Conservation (phyloP, 2,888 invertebrate genomes). For the Lithodes maja region DNA sequence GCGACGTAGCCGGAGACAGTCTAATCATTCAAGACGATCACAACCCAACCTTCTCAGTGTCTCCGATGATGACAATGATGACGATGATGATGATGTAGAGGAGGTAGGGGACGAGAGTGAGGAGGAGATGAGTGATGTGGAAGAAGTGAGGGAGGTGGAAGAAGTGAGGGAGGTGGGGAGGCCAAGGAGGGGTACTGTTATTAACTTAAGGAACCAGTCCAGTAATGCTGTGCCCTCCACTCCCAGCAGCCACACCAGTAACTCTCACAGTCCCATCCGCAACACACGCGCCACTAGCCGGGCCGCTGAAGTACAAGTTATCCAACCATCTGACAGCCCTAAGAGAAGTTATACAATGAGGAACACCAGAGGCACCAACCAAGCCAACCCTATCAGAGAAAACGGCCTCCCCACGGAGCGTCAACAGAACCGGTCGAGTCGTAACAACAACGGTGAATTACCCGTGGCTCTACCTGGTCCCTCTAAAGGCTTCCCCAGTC, state of each 20-base stretch:
- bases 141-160: not conserved
- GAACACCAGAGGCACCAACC: not conserved
- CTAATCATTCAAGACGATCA: not conserved
- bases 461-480: constrained; percentile 15
- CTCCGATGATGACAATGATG: not conserved
- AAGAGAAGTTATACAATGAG: not conserved
- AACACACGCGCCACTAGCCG: not conserved
- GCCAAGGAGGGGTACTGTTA: not conserved
- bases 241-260: not conserved
- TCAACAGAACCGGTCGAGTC: not conserved
- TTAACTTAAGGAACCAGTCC: no score
- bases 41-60: not conserved
- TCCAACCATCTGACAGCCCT: not conserved
- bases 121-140: not conserved
- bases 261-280: not conserved
- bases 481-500: not conserved
- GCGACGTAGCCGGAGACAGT: not conserved
- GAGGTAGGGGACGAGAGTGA: not conserved
- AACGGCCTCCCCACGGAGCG: constrained; percentile 24
- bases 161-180: not conserved
- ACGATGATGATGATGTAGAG: not conserved
- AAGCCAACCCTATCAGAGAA: constrained; percentile 14
- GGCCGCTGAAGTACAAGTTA: not conserved
- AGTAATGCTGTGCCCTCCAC: not conserved
- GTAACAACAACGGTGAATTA: not conserved